phyloP scores from a whole-genome alignment of 2,113 vertebrate genomes.

The Turnix velox region DNA sequence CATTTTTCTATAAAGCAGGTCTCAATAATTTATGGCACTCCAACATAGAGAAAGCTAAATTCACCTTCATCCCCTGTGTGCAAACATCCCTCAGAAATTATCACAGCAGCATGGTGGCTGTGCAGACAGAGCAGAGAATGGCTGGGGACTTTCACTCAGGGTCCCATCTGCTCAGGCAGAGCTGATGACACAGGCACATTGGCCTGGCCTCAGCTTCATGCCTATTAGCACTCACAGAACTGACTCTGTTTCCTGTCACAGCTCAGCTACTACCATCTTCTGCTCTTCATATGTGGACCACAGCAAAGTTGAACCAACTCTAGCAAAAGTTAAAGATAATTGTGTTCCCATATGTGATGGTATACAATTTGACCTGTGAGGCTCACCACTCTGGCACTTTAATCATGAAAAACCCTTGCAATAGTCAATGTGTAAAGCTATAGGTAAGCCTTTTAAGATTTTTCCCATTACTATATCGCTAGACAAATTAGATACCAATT shows the following conservation, averaged over 20 bases:
- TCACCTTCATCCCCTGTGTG: not conserved
- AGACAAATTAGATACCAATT: not conserved
- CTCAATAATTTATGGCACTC: not conserved
- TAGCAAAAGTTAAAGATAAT: not conserved
- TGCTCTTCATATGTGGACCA: conserved; percentile 21
- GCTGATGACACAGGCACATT: not conserved
- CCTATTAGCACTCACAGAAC: not conserved
- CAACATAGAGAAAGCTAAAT: not conserved
- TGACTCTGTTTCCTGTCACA: not conserved
- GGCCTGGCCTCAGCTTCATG: not conserved
- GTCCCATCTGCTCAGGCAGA: not conserved
- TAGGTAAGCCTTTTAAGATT: not conserved
- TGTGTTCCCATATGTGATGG: not conserved
- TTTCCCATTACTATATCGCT: not conserved
- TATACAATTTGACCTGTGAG: not conserved
- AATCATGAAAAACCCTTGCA: not conserved
- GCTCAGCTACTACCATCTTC: not conserved
- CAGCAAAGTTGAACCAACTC: conserved; percentile 20
- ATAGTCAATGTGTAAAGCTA: not conserved
- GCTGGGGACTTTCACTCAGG: not conserved
- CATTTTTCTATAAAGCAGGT: not conserved
- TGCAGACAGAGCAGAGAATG: not conserved
- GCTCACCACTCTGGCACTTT: not conserved
- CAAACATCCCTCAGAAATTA: not conserved
- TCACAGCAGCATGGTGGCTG: not conserved